A percentile compares a stretch with the other conserved stretches of the same genome.
Evolutionary conservation across 2,888 invertebrate species (phyloP).

Genomic region (Caenorhabditis wallacei): DNA sequence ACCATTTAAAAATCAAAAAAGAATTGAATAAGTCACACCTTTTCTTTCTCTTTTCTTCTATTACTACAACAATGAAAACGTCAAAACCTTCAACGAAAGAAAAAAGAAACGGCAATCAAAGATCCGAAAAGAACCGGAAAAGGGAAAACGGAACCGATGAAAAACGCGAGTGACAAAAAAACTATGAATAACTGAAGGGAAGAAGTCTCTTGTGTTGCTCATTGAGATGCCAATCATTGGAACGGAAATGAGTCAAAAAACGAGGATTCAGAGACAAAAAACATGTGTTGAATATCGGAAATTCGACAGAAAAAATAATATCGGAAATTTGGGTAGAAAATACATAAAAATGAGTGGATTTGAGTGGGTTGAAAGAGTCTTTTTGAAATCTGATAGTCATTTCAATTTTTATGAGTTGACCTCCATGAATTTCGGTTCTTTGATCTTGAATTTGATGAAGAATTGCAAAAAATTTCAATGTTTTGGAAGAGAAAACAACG

Average conservation of each 20-base stretch:
- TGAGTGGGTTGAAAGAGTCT: constrained; percentile 23
- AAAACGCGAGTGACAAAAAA: constrained; percentile 29
- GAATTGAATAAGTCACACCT: constrained; percentile 39
- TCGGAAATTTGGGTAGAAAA: background rate
- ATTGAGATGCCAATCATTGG: constrained; percentile 47
- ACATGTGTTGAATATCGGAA: constrained; percentile 10
- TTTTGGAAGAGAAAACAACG: no score
- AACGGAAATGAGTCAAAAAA: constrained; percentile 43
- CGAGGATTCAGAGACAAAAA: constrained; percentile 7
- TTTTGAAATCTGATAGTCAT: constrained; percentile 35
- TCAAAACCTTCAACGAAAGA: background rate
- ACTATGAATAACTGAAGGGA: constrained; percentile 39
- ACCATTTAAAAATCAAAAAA: constrained; percentile 38
- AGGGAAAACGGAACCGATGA: background rate
- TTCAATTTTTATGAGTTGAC: constrained; percentile 10
- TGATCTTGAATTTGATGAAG: background rate
- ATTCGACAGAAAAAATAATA: background rate
- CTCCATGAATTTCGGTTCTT: constrained; percentile 11
- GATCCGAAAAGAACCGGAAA: constrained; percentile 17
- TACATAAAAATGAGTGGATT: background rate
- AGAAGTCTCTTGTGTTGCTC: constrained; percentile 14
- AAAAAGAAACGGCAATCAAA: constrained; percentile 27
- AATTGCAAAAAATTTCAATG: no score
- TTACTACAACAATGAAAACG: constrained; percentile 16
- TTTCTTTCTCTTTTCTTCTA: background rate